phyloP scores from a whole-genome alignment of 2,113 vertebrate genomes.

The Plecotus auritus region DNA sequence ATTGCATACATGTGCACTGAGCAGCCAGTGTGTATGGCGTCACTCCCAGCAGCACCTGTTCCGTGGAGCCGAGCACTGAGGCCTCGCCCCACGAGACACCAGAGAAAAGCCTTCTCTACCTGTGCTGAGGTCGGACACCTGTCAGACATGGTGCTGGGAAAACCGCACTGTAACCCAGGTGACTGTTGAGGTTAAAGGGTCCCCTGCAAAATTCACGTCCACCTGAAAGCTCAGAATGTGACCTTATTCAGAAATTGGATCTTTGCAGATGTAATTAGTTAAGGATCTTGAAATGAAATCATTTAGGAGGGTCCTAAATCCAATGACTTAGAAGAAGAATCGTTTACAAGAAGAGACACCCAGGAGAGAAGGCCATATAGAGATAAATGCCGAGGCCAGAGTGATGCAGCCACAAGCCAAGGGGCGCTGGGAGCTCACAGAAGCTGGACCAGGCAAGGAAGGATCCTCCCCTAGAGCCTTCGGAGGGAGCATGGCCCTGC shows the following conservation, averaged over 20 bases:
- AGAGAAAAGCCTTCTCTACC: neutral
- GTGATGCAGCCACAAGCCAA: neutral
- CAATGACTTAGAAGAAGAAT: neutral
- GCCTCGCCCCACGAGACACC: neutral
- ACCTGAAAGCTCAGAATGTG: neutral
- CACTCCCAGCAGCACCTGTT: neutral
- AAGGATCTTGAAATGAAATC: neutral
- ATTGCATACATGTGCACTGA: neutral
- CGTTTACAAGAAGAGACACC: neutral
- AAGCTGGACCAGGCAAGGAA: neutral
- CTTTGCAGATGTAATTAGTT: neutral
- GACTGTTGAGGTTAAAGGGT: neutral
- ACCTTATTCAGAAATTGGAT: neutral
- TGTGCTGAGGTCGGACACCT: neutral
- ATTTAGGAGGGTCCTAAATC: neutral
- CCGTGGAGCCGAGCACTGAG: neutral
- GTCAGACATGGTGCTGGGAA: neutral
- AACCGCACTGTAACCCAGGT: neutral
- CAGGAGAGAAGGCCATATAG: neutral
- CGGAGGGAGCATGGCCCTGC: rapidly evolving
- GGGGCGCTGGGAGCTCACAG: too few species aligned
- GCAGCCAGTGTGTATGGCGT: too few species aligned
- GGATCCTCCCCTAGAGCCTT: too few species aligned
- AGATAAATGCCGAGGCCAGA: neutral
- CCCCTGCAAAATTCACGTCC: neutral